Evolutionary conservation across 2,888 invertebrate genomes (phyloP), one percentile per base, ranked within the genome.

Genomic region (Panzeria rudis): DNA sequence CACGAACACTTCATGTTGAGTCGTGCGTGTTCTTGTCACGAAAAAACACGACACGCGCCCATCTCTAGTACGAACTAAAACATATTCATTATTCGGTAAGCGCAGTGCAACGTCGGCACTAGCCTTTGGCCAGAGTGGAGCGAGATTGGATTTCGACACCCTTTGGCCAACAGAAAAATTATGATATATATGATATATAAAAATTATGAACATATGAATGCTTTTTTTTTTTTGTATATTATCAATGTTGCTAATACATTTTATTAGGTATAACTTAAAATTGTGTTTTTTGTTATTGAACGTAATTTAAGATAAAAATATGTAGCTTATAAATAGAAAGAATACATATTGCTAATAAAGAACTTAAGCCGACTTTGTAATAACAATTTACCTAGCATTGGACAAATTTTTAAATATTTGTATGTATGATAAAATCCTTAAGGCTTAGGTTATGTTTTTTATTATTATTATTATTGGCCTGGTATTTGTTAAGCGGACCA

Each of bases 191-290:
- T n/a, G n/a, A n/a, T n/a, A n/a, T n/a, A n/a, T n/a, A n/a, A n/a
- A n/a, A n/a, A n/a, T n/a, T n/a, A n/a, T n/a, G n/a, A 54, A 64
- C 38, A 64, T 9, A 47, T 29, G 13, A n/a, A n/a, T n/a, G n/a
- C n/a, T n/a, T n/a, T n/a, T 50, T 17, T 41, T 29, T 41, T 41
- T 17, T 32, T 71, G 29, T 83, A 68, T 68, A n/a, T n/a, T 78
- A 79, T 79, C 78, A 84, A 79, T 75, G 69, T 76, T 54, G 32
- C 84, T 84, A 84, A 75, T 79, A 79, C 76, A 77, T 83, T 83
- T 84, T 71, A 79, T 79, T 79, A 84, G 50, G 75, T 44, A 69
- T 71, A 75, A 64, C 75, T 69, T 84, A 79, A 54, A 54, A 69
- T 78, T 56, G 7, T 62, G 23, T 41, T 64, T 59, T 71, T 72